Percentiles rank a stretch among this genome's conserved stretches.
These are phyloP conservation scores for Ameiurus melas DNA, from an alignment of 2,113 vertebrate species.

Conservation along the genomic window DNA sequence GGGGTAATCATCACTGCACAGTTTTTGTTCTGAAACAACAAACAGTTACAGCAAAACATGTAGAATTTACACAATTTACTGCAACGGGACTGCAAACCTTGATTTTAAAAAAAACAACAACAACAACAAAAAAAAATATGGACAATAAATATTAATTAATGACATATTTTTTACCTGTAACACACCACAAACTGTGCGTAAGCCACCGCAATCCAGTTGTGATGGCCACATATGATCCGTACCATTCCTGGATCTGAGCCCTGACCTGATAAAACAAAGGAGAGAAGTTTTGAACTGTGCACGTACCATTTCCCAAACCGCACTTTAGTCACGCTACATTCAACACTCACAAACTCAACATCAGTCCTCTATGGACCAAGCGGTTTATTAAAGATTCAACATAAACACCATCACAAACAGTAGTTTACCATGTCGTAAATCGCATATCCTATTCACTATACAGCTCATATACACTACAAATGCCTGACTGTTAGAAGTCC, in stretches of 20 bases:
- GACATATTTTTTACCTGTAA: conserved; percentile 74
- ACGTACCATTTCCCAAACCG: background rate
- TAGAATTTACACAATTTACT: background rate
- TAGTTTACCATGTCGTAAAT: background rate
- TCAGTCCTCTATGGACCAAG: background rate
- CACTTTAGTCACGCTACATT: background rate
- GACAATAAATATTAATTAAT: background rate
- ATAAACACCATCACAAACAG: background rate
- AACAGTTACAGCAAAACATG: background rate
- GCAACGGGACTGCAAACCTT: background rate
- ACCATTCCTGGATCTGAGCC: conserved; percentile 80
- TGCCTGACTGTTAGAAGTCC: background rate
- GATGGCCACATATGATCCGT: conserved; percentile 85
- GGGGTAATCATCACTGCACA: background rate
- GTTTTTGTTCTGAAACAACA: background rate
- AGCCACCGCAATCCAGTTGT: conserved; percentile 91
- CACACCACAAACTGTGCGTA: conserved; percentile 90
- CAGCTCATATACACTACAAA: background rate
- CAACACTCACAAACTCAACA: background rate
- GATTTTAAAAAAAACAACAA: background rate
- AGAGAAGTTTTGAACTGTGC: background rate
- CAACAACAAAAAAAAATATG: background rate
- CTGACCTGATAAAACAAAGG: conserved; percentile 59
- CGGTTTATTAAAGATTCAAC: background rate
- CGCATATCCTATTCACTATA: background rate